phyloP scores from a whole-genome alignment of 1,140 invertebrate genomes.

The Drosophila ohnishii region DNA sequence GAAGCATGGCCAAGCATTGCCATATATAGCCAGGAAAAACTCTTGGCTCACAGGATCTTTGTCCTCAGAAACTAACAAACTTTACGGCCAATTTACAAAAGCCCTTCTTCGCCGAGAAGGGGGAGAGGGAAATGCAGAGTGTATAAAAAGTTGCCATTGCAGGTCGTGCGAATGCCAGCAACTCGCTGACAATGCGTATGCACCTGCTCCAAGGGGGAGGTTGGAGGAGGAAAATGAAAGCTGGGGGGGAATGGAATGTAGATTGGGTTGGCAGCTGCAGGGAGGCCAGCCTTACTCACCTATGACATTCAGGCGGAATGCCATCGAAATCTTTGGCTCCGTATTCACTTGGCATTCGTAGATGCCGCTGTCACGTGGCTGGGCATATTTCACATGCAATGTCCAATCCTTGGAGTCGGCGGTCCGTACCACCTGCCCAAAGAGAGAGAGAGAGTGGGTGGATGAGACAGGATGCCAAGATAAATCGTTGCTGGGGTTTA shows the following conservation, averaged over 20 bases:
- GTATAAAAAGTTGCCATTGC: constrained; percentile 47
- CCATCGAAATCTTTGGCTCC: constrained; percentile 95
- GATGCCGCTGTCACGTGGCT: constrained; percentile 92
- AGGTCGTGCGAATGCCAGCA: constrained; percentile 55
- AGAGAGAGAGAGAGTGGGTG: background rate
- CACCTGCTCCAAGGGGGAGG: background rate
- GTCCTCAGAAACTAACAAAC: constrained; percentile 37
- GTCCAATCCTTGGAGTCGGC: constrained; percentile 96
- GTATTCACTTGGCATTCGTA: constrained; percentile 97
- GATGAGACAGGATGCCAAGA: constrained; percentile 47
- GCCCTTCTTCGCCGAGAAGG: constrained; percentile 14
- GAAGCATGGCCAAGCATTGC: constrained; percentile 17
- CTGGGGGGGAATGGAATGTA: background rate
- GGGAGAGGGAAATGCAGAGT: constrained; percentile 26
- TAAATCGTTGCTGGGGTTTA: constrained; percentile 42
- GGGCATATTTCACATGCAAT: constrained; percentile 94
- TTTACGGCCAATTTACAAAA: constrained; percentile 67
- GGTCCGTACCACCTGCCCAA: constrained; percentile 90
- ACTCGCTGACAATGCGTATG: constrained; percentile 66
- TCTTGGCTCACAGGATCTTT: constrained; percentile 8
- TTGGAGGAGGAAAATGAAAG: background rate
- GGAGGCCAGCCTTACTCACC: constrained; percentile 86
- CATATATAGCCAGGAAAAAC: constrained; percentile 17
- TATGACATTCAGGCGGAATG: constrained; percentile 93
- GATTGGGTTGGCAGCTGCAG: constrained; percentile 15